A percentile compares a stretch with the other conserved stretches of the same genome.
These are phyloP conservation scores for Sabatieria punctata DNA, from an alignment of 2,888 invertebrate species.

Conservation along the genomic window DNA sequence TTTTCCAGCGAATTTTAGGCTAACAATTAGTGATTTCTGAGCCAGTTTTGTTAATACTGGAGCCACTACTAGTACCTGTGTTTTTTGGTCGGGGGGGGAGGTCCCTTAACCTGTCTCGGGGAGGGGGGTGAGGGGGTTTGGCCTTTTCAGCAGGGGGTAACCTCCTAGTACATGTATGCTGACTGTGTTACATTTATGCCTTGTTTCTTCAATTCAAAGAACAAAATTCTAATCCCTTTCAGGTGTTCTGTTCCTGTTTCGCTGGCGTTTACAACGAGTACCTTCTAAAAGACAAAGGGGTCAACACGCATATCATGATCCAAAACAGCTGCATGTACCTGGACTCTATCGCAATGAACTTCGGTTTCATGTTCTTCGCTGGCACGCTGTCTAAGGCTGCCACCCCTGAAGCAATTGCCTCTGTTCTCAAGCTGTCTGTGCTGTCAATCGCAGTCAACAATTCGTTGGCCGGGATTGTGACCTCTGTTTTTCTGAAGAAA, in stretches of 20 bases:
- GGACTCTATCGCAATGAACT: constrained; percentile 78
- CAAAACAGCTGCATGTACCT: constrained; percentile 90
- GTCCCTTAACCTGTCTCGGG: too few species aligned
- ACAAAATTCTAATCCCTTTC: constrained; percentile 41
- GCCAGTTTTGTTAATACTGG: too few species aligned
- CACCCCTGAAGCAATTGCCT: constrained; percentile 32
- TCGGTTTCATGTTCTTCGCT: constrained; percentile 49
- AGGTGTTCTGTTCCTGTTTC: constrained; percentile 74
- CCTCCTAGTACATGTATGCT: too few species aligned
- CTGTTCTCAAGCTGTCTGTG: constrained; percentile 35
- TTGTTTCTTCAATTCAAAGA: background rate
- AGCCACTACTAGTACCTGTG: too few species aligned
- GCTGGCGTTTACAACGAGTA: constrained; percentile 93
- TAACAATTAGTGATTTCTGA: too few species aligned
- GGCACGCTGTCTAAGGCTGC: constrained; percentile 49
- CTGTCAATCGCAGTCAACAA: constrained; percentile 70
- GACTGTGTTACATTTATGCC: background rate
- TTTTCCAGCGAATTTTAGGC: too few species aligned
- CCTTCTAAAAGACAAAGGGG: constrained; percentile 64
- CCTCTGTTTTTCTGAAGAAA: constrained; percentile 76
- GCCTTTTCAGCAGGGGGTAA: too few species aligned
- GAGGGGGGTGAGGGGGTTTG: too few species aligned
- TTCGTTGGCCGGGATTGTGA: constrained; percentile 75
- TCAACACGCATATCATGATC: constrained; percentile 66
- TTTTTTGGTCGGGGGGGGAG: too few species aligned